Conservation (phyloP, 2,888 invertebrate species). For the Diarsia dahlii region DNA sequence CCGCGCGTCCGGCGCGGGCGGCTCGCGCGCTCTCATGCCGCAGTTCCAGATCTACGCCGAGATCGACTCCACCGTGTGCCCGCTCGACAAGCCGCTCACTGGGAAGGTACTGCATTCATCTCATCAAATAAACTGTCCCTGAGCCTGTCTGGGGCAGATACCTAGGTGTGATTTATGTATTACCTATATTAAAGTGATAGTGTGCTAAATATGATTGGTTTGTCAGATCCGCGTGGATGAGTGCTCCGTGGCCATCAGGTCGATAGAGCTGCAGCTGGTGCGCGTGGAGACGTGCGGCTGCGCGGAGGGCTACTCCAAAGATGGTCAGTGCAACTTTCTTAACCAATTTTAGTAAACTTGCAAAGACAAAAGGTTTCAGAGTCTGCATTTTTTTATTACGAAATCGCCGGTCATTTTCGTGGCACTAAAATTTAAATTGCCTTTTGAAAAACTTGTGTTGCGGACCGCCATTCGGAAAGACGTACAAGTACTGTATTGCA, state of each 20-base stretch:
- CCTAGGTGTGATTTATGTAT: background rate
- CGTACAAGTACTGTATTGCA: background rate
- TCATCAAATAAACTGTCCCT: background rate
- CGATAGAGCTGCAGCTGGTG: slow-evolving; percentile 98
- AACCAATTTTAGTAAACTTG: background rate
- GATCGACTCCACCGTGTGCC: slow-evolving; percentile 95
- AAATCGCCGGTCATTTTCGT: background rate
- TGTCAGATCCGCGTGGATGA: slow-evolving; percentile 93
- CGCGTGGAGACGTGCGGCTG: slow-evolving; percentile 98
- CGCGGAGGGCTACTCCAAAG: slow-evolving; percentile 97
- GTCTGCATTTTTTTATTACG: background rate
- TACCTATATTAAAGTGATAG: background rate
- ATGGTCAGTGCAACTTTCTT: slow-evolving; percentile 90
- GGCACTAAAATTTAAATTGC: background rate
- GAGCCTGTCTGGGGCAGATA: too few species aligned
- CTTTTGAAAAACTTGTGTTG: background rate
- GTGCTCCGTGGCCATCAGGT: slow-evolving; percentile 96
- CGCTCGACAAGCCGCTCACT: slow-evolving; percentile 96
- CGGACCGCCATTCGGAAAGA: background rate
- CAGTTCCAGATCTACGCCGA: slow-evolving; percentile 96
- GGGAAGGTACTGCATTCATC: slow-evolving; percentile 93
- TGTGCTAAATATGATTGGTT: background rate
- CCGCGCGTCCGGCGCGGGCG: slow-evolving; percentile 88
- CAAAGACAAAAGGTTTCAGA: background rate
- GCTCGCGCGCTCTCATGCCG: slow-evolving; percentile 90